Evolutionary conservation across 2,113 vertebrate species (phyloP), one percentile per base, ranked within the genome.

Genomic region (Hepsetus odoe): DNA sequence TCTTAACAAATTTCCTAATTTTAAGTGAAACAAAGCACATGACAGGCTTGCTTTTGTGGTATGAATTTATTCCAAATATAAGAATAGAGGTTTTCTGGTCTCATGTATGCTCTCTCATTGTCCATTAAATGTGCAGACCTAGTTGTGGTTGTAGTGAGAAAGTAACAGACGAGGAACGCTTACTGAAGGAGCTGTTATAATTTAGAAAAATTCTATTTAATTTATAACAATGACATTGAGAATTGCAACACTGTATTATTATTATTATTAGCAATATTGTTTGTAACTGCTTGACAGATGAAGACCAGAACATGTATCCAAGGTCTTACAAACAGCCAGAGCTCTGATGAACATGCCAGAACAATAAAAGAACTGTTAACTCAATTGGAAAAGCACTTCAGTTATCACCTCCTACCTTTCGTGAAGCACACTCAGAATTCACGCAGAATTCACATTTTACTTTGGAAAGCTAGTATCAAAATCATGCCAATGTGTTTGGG

Each of bases 221-320:
- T 61, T 35, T 44, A 26, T 42, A 33, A 68, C 59, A 78, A 3
- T 76, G 49, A 55, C 28, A 24, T 75, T 68, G 62, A 59, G 11
- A 81, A 58, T 22, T 82, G 35, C 67, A 62, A 65, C 59, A 49
- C 64, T 76, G n/a, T 58, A 81, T 61, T 61, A 65, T 65, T 38
- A 65, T 62, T 65, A 64, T 75, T 46, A 65, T 35, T 65, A 75
- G 72, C 72, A 66, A 76, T 66, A 76, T 76, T 76, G 44, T 70
- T 65, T 70, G 74, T 67, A 76, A 28, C n/a, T 76, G 74, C 24
- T 51, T 76, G 49, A 51, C 40, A 26, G 33, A 53, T 53, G 26
- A 75, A 75, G 46, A 46, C 73, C 49, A 53, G 73, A 26, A 53
- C 38, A 42, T 33, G 40, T 20, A 74, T 46, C 10, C 32, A 22